phyloP scores from a whole-genome alignment of 2,113 vertebrate species.

The Canis aureus region DNA sequence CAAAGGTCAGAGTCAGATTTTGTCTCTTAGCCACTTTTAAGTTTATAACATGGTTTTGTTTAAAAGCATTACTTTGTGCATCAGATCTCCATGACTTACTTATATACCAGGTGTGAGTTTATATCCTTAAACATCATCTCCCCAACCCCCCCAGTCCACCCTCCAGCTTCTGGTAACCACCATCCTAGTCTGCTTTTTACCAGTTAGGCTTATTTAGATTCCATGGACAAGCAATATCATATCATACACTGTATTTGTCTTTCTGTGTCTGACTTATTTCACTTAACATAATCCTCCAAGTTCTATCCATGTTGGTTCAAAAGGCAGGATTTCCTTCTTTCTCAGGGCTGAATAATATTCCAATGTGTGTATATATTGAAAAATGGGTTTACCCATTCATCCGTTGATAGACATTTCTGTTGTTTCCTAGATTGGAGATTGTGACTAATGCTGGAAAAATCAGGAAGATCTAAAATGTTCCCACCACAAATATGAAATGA shows the following conservation, averaged over 20 bases:
- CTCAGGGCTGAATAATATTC: not conserved
- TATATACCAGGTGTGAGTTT: not conserved
- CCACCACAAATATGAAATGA: not conserved
- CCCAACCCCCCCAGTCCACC: accelerated
- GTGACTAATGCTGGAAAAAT: not conserved
- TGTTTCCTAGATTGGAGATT: not conserved
- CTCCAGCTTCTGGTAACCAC: not conserved
- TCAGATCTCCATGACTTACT: not conserved
- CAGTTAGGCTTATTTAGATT: not conserved
- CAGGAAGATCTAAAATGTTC: not conserved
- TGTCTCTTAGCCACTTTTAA: not conserved
- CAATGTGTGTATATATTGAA: too few species aligned
- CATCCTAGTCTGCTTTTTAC: not conserved
- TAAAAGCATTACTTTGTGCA: not conserved
- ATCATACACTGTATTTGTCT: not conserved
- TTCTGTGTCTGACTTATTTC: not conserved
- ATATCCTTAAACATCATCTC: not conserved
- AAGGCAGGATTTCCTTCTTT: not conserved
- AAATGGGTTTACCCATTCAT: not conserved
- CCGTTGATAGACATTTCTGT: not conserved
- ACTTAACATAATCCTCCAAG: not conserved
- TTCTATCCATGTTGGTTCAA: not conserved
- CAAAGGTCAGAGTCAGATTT: not conserved
- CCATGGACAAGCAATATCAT: not conserved
- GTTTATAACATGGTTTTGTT: not conserved